Conservation (phyloP, 2,797 vertebrate genomes). For the Eurystomus glaucurus region DNA sequence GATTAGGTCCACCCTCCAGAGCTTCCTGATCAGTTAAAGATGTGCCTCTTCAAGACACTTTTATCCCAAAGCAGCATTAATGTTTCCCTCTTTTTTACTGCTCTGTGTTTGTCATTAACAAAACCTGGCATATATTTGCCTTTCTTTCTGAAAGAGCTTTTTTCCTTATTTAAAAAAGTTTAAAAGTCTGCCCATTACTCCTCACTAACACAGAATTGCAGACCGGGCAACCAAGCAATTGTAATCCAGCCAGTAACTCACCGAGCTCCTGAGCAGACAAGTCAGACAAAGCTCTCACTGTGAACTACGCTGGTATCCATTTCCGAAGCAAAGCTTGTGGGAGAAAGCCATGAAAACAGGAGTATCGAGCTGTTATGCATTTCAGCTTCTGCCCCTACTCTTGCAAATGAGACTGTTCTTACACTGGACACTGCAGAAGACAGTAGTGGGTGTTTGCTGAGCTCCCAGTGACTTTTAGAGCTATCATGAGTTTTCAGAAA, state of each 20-base stretch:
- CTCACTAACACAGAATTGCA: background rate
- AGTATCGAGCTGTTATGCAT: rapidly evolving
- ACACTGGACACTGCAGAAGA: background rate
- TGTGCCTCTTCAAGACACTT: background rate
- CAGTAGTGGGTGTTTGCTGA: background rate
- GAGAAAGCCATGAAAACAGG: background rate
- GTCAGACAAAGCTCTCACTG: background rate
- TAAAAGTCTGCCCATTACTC: background rate
- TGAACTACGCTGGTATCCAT: rapidly evolving
- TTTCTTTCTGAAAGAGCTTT: background rate
- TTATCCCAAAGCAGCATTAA: background rate
- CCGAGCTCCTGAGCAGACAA: background rate
- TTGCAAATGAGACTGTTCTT: background rate
- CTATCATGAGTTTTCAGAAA: background rate
- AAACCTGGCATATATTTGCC: background rate
- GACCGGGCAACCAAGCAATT: background rate
- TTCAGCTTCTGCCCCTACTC: background rate
- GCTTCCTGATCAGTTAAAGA: slow-evolving; percentile 55
- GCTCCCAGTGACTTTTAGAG: background rate
- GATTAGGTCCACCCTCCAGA: background rate
- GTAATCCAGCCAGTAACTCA: background rate
- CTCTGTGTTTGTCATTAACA: background rate
- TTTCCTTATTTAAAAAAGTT: background rate
- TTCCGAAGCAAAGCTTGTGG: background rate
- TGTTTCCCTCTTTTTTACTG: background rate